Evolutionary conservation across 2,113 vertebrate genomes (phyloP), one percentile per base, ranked within the genome.

Genomic region (Poeciliopsis prolifica): DNA sequence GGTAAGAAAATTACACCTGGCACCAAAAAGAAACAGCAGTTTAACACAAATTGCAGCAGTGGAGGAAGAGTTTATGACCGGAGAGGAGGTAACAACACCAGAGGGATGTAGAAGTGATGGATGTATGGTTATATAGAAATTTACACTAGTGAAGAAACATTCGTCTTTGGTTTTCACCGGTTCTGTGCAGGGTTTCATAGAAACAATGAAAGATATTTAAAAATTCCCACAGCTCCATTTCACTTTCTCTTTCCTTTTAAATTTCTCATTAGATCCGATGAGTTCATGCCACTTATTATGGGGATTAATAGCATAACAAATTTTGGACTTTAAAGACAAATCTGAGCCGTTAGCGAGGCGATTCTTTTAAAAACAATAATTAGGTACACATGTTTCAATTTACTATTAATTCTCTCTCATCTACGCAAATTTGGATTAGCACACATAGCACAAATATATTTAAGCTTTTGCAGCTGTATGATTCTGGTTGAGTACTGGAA

Each of bases 1-100:
- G 86, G 84, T 83, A 87, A 82, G 35, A 24, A 63, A 87, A 78
- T 84, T 88, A 75, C 62, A 81, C 29, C 81, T 80, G 81, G 78
- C 84, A 82, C 66, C 61, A 72, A 51, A 68, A 44, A 78, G 60
- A 68, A 31, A 66, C 54, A 68, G 12, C 35, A 82, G 61, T 24
- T 76, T 44, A 75, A 61, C 37, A 68, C 42, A 65, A 76, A 68
- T 63, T 35, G 11, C 40, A 73, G 71, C 29, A 8, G 65, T 33
- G 73, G 69, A 81, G 40, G 54, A 81, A 71, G 40, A 68, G 61
- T 14, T 68, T 13, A 61, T 13, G 5, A 61, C 24, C 14, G 29
- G n/a, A 26, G 51, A 29, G 19, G 17, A 60, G 48, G 19, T 24
- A 58, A 58, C 48, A 54, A 54, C 17, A 22, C 51, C 51, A 58